These are phyloP conservation scores for Leptinotarsa undecemlineata DNA, from an alignment of 1,140 invertebrate genomes.

Conservation along the genomic window DNA sequence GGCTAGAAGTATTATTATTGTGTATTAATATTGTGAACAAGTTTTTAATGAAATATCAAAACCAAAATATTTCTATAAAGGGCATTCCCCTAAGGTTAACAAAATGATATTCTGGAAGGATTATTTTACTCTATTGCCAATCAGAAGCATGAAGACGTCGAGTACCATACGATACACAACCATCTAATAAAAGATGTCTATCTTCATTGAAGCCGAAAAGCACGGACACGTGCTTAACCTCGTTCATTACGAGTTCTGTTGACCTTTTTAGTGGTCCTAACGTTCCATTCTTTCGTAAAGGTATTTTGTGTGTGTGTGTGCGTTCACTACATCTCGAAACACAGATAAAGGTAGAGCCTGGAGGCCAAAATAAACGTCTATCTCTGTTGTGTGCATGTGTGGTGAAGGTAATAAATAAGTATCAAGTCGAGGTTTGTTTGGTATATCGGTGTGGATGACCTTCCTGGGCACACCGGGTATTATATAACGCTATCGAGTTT, in stretches of 20 bases:
- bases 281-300: slow-evolving; percentile 4
- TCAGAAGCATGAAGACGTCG: too few species aligned
- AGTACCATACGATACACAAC: not conserved
- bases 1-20: too few species aligned
- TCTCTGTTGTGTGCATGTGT: not conserved
- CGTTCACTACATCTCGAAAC: not conserved
- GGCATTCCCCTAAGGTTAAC: too few species aligned
- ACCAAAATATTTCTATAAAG: too few species aligned
- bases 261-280: slow-evolving; percentile 2
- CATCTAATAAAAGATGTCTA: not conserved
- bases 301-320: not conserved
- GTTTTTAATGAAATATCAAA: too few species aligned
- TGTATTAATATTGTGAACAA: too few species aligned
- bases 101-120: too few species aligned
- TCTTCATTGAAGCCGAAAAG: not conserved
- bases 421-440: not conserved
- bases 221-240: slow-evolving; percentile 5
- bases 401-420: not conserved
- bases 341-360: not conserved
- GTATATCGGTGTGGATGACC: not conserved
- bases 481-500: not conserved
- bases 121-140: too few species aligned
- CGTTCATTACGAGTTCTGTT: slow-evolving; percentile 8
- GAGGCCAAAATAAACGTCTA: not conserved
- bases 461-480: slow-evolving; percentile 1